phyloP scores from a whole-genome alignment of 2,113 vertebrate species.

The Thymallus thymallus region DNA sequence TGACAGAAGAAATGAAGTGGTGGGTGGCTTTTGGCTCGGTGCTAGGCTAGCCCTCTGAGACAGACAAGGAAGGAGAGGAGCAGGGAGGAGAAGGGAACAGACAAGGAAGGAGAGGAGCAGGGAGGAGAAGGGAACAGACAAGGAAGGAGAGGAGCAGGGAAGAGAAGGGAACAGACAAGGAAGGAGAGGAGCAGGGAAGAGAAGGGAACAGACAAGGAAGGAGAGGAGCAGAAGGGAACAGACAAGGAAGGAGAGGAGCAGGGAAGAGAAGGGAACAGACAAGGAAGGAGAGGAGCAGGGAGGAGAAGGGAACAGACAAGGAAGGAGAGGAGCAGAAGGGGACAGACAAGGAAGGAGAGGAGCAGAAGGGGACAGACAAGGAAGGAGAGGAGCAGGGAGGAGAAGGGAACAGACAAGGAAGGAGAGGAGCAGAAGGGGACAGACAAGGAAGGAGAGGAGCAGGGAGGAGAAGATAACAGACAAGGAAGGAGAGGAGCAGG shows the following conservation, averaged over 20 bases:
- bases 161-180: not conserved
- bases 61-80: not conserved
- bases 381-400: not conserved
- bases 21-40: not conserved
- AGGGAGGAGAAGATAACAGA: not conserved
- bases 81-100: not conserved
- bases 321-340: not conserved
- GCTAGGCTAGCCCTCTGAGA: not conserved
- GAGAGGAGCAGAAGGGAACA: not conserved
- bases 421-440: not conserved
- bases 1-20: slow-evolving; percentile 13
- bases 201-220: slow-evolving; percentile 1
- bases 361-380: not conserved
- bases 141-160: not conserved
- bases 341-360: no score
- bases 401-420: slow-evolving; percentile 1
- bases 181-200: not conserved
- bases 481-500: not conserved
- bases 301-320: not conserved
- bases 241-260: not conserved
- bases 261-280: not conserved
- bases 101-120: not conserved
- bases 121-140: not conserved
- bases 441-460: not conserved
- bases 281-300: not conserved